phyloP scores from a whole-genome alignment of 1,140 invertebrate species.

The Galendromus occidentalis region DNA sequence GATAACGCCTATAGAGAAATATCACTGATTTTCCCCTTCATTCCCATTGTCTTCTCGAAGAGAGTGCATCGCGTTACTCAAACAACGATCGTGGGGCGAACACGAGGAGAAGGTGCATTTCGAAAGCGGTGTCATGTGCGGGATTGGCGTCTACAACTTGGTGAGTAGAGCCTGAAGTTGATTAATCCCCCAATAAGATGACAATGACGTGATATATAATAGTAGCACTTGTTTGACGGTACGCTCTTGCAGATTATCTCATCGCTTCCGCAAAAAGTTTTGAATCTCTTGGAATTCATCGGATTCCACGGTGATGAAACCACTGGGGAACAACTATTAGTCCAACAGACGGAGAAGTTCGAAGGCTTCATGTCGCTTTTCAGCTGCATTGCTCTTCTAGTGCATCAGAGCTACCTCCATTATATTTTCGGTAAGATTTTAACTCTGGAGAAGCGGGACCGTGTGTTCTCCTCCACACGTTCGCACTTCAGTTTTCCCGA shows the following conservation, averaged over 20 bases:
- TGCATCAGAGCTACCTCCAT: not conserved
- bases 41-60: not conserved
- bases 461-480: too few species aligned
- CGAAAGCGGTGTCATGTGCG: not conserved
- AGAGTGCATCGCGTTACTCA: not conserved
- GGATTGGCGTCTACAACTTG: not conserved
- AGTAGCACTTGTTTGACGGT: too few species aligned
- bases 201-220: too few species aligned
- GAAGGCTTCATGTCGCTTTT: not conserved
- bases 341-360: not conserved
- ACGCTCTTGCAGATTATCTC: not conserved
- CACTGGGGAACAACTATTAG: not conserved
- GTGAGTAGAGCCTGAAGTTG: not conserved
- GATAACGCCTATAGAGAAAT: too few species aligned
- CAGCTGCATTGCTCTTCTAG: not conserved
- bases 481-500: too few species aligned
- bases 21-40: too few species aligned
- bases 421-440: conserved; percentile 5
- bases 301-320: conserved; percentile 1
- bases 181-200: too few species aligned
- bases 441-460: too few species aligned
- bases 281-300: not conserved
- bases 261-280: not conserved
- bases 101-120: not conserved
- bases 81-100: not conserved